phyloP scores from a whole-genome alignment of 2,888 invertebrate genomes.

The Apamea sordens region DNA sequence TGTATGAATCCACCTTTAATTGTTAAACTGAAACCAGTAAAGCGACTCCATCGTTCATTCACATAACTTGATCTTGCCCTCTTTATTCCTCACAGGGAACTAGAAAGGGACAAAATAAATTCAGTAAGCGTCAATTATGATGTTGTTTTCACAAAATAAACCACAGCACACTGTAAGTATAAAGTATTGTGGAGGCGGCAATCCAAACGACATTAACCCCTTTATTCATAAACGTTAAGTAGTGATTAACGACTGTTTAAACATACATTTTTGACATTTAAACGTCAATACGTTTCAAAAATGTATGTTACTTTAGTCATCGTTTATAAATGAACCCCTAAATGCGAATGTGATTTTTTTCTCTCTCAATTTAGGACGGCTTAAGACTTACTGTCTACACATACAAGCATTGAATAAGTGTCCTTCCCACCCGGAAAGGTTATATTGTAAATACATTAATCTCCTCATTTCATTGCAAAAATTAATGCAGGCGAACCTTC shows the following conservation, averaged over 20 bases:
- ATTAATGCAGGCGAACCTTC: neutral
- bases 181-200: conserved; percentile 23
- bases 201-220: neutral
- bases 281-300: neutral
- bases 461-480: neutral
- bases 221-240: neutral
- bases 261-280: neutral
- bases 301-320: neutral
- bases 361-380: neutral
- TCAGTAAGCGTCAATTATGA: conserved; percentile 41
- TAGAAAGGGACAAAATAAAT: conserved; percentile 44
- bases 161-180: neutral
- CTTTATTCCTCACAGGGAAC: conserved; percentile 29
- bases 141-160: conserved; percentile 46
- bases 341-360: neutral
- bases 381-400: neutral
- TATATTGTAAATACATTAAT: neutral
- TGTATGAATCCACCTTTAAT: conserved; percentile 55
- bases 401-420: neutral
- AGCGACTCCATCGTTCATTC: conserved; percentile 54
- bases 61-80: conserved; percentile 35
- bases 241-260: neutral
- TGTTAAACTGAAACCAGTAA: conserved; percentile 52
- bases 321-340: too few species aligned
- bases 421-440: neutral